Evolutionary conservation across 2,113 vertebrate genomes (phyloP).

Genomic region (Anser brachyrhynchus): DNA sequence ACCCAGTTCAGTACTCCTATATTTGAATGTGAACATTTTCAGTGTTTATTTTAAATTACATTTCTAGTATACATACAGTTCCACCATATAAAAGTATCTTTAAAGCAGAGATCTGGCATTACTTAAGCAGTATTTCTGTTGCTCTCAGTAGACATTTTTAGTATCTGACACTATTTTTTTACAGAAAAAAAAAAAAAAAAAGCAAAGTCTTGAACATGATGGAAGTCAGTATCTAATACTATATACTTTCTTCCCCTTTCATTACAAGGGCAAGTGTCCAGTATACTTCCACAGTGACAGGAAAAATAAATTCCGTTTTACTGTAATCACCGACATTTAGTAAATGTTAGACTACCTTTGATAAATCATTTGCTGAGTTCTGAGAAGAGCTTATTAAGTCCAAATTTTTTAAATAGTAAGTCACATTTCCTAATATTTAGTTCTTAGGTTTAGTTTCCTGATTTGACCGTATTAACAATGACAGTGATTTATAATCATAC

Average conservation of each 20-base stretch:
- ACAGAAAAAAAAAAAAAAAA: not conserved
- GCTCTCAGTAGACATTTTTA: not conserved
- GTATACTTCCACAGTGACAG: not conserved
- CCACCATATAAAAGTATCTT: not conserved
- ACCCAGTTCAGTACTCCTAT: not conserved
- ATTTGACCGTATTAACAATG: not conserved
- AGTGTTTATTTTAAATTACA: not conserved
- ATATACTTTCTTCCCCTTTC: not conserved
- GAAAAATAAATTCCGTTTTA: not conserved
- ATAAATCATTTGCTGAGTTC: not conserved
- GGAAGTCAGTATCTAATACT: not conserved
- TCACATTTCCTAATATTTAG: not conserved
- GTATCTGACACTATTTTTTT: not conserved
- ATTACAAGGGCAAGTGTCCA: not conserved
- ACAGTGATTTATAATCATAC: not conserved
- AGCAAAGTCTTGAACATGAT: accelerated
- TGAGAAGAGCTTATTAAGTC: not conserved
- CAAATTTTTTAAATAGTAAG: not conserved
- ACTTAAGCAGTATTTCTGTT: not conserved
- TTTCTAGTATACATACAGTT: not conserved
- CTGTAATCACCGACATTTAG: not conserved
- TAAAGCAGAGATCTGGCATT: not conserved
- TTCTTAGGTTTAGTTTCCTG: not conserved
- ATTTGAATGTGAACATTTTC: not conserved
- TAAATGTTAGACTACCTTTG: not conserved